Conservation (phyloP, 1,140 invertebrate species). For the Drosophila sturtevanti region DNA sequence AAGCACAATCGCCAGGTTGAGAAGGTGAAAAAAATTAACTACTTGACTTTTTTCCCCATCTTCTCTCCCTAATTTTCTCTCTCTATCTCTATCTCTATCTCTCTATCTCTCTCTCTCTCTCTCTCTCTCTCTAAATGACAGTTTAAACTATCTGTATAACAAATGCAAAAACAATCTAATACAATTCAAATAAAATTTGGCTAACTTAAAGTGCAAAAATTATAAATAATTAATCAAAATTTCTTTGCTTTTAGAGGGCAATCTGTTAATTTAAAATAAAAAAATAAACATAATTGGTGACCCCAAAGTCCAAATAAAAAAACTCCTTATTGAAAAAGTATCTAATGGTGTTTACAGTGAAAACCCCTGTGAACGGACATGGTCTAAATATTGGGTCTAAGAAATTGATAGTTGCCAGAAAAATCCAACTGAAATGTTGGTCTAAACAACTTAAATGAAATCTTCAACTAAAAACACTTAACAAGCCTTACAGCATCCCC, state of each 20-base stretch:
- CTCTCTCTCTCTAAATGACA: neutral
- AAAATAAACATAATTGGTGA: too few species aligned
- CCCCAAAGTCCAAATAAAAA: too few species aligned
- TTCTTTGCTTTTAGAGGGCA: too few species aligned
- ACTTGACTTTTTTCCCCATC: neutral
- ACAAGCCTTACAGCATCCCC: neutral
- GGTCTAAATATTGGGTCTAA: neutral
- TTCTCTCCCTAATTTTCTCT: neutral
- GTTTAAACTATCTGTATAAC: neutral
- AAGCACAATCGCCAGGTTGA: neutral
- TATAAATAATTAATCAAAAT: too few species aligned
- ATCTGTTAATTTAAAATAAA: too few species aligned
- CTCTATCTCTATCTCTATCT: neutral
- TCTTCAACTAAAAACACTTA: neutral
- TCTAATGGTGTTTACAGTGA: too few species aligned
- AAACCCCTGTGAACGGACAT: too few species aligned
- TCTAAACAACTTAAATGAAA: neutral
- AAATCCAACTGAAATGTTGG: neutral
- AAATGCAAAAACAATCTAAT: too few species aligned
- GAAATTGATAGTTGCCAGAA: neutral
- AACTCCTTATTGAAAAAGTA: too few species aligned
- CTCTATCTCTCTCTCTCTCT: neutral
- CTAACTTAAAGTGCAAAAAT: too few species aligned
- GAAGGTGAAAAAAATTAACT: conserved; percentile 16
- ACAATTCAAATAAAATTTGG: too few species aligned